Conservation (phyloP, 2,797 vertebrate species). For the Chloroceryle inda region DNA sequence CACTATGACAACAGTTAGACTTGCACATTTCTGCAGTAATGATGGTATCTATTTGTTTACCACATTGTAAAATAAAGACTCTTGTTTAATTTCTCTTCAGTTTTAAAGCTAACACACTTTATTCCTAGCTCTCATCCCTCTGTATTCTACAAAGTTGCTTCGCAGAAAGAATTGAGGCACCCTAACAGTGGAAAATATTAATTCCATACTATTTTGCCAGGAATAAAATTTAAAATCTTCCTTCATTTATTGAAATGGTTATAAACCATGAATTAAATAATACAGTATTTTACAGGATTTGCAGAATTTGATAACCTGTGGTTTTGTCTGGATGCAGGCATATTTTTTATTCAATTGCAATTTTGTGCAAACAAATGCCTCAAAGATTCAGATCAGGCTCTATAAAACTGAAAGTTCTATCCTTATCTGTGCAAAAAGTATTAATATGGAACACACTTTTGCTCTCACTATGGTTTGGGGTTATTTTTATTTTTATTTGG, state of each 20-base stretch:
- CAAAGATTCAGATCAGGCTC: background rate
- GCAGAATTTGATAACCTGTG: background rate
- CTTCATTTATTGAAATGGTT: background rate
- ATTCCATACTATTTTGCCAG: background rate
- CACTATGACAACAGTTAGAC: background rate
- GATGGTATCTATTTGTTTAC: background rate
- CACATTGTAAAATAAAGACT: background rate
- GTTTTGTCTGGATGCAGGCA: background rate
- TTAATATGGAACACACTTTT: background rate
- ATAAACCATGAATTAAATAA: background rate
- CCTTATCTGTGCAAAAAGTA: background rate
- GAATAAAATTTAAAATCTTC: background rate
- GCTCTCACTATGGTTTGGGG: background rate
- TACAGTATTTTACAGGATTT: background rate
- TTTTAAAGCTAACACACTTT: background rate
- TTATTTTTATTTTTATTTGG: background rate
- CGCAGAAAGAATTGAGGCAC: background rate
- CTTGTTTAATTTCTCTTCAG: background rate
- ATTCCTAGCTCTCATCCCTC: background rate
- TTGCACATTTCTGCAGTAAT: background rate
- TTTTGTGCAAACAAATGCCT: background rate
- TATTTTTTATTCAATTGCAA: background rate
- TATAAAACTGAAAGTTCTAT: background rate
- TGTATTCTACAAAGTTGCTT: background rate
- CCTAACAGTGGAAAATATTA: background rate